Conservation (phyloP, 2,797 vertebrate genomes). For the Phataginus tricuspis region DNA sequence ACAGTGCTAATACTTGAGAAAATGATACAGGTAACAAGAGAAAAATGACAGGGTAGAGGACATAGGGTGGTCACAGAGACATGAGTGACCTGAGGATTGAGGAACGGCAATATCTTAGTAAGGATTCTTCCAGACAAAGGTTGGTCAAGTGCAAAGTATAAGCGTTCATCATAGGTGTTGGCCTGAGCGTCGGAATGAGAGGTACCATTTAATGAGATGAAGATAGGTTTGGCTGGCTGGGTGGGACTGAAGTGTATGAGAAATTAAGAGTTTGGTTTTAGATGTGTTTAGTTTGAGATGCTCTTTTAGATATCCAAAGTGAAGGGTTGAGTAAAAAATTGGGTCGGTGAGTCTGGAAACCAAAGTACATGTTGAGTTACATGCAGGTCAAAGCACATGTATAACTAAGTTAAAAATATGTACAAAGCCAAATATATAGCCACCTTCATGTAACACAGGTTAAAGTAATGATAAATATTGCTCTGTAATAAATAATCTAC, state of each 20-base stretch:
- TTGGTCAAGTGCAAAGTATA: not conserved
- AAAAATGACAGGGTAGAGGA: not conserved
- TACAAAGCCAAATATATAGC: not conserved
- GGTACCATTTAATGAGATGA: not conserved
- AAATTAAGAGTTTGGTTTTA: not conserved
- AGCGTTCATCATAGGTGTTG: not conserved
- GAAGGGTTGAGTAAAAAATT: not conserved
- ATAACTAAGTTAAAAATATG: not conserved
- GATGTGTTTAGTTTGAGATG: not conserved
- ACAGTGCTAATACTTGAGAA: not conserved
- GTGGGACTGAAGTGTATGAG: not conserved
- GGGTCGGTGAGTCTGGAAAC: not conserved
- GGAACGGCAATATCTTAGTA: not conserved
- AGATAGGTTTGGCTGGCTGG: not conserved
- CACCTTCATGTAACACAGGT: not conserved
- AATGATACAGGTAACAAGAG: not conserved
- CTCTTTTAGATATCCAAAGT: not conserved
- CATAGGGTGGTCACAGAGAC: not conserved
- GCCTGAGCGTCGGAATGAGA: not conserved
- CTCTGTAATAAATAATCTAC: not conserved
- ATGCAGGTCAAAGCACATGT: not conserved
- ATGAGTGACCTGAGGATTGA: not conserved
- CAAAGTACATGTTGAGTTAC: not conserved
- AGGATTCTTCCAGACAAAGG: not conserved
- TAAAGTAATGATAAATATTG: not conserved